Evolutionary conservation across 1,140 invertebrate genomes (phyloP).

Genomic region (Zaprionus ornatus): DNA sequence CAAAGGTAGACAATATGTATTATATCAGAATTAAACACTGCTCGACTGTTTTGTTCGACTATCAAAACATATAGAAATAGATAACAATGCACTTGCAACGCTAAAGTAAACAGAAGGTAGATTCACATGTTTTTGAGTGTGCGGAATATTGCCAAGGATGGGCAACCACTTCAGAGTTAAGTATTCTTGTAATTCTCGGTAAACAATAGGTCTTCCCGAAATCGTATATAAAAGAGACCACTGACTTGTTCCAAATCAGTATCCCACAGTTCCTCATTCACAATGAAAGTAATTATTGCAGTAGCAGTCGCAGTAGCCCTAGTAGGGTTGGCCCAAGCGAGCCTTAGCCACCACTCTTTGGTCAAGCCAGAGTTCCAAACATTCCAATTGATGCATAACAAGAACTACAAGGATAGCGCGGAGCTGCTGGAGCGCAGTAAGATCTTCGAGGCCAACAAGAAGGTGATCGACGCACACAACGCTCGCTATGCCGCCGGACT

Average conservation of each 20-base stretch:
- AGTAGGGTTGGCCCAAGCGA: neutral
- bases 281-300: constrained; percentile 1
- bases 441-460: constrained; percentile 92
- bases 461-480: constrained; percentile 93
- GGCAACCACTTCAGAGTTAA: neutral
- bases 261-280: no score
- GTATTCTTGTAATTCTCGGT: neutral
- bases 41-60: neutral
- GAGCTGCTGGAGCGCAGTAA: constrained; percentile 87
- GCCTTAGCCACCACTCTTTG: no score
- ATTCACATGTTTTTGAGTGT: neutral
- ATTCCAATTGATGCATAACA: constrained; percentile 1
- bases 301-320: neutral
- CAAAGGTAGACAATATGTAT: neutral
- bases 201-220: neutral
- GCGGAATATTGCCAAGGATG: neutral
- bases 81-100: neutral
- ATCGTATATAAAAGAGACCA: neutral
- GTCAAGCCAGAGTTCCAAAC: neutral
- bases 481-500: constrained; percentile 86
- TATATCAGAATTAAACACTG: neutral
- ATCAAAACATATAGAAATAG: neutral
- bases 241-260: neutral
- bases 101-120: neutral
- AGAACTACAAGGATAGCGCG: constrained; percentile 9